Conservation (phyloP, 2,888 invertebrate species). For the Campaea margaritaria region DNA sequence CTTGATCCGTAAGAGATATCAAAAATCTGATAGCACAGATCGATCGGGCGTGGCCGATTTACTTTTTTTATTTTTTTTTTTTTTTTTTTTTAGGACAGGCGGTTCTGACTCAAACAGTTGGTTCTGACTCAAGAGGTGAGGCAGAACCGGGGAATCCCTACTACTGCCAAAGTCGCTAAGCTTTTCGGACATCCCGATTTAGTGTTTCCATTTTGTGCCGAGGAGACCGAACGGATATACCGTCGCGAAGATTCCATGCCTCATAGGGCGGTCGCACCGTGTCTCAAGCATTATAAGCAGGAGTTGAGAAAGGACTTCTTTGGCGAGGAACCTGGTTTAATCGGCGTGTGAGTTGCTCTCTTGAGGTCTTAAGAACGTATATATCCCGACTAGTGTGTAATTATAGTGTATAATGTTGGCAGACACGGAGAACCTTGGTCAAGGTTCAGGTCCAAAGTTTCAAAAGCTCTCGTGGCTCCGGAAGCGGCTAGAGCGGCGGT, state of each 20-base stretch:
- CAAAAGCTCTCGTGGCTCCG: constrained; percentile 92
- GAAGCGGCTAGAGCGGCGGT: constrained; percentile 91
- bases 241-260: constrained; percentile 89
- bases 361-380: background rate
- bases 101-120: too few relatives aligned
- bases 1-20: too few relatives aligned
- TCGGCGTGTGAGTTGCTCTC: constrained; percentile 88
- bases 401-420: constrained; percentile 43
- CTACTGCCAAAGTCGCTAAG: constrained; percentile 89
- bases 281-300: constrained; percentile 89
- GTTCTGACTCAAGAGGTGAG: too few relatives aligned
- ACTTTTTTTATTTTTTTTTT: too few relatives aligned
- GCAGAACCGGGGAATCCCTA: too few relatives aligned
- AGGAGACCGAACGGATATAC: constrained; percentile 89
- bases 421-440: constrained; percentile 96
- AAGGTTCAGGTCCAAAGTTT: constrained; percentile 92
- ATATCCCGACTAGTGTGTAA: constrained; percentile 6
- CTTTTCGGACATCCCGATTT: constrained; percentile 91
- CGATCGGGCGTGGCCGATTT: too few relatives aligned
- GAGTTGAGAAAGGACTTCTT: constrained; percentile 88
- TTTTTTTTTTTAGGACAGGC: too few relatives aligned
- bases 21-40: too few relatives aligned
- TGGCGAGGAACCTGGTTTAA: constrained; percentile 89
- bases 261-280: constrained; percentile 90
- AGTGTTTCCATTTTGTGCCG: constrained; percentile 89